These are phyloP conservation scores for Dryas iulia DNA, from an alignment of 1,140 invertebrate genomes.

Conservation along the genomic window DNA sequence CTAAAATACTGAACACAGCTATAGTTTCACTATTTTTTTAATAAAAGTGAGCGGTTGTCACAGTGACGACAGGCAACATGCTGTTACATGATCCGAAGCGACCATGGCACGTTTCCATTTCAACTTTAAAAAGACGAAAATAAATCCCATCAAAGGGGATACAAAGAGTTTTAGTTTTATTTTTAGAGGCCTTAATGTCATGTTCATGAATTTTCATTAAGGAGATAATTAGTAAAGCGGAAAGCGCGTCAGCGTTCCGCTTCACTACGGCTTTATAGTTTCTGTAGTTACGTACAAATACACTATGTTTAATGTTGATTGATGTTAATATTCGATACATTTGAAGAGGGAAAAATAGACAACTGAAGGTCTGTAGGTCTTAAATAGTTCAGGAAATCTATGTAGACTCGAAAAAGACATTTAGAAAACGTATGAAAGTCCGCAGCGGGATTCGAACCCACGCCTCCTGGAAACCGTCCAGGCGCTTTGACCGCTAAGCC, in stretches of 20 bases:
- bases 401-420: too few relatives aligned
- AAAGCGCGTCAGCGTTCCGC: slow-evolving; percentile 8
- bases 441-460: too few relatives aligned
- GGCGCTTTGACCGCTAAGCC: too few relatives aligned
- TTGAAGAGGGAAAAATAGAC: too few relatives aligned
- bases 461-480: too few relatives aligned
- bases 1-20: neutral
- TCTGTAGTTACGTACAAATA: neutral
- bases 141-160: slow-evolving; percentile 27
- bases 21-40: neutral
- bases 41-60: neutral
- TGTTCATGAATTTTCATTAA: slow-evolving; percentile 22
- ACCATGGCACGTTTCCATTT: neutral
- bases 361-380: too few relatives aligned
- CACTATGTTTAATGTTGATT: too few relatives aligned
- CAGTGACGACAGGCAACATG: slow-evolving; percentile 18
- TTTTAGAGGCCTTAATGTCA: slow-evolving; percentile 24
- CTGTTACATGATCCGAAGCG: slow-evolving; percentile 9
- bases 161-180: slow-evolving; percentile 12
- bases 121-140: slow-evolving; percentile 14
- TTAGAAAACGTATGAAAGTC: too few relatives aligned
- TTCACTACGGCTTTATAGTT: neutral
- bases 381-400: too few relatives aligned
- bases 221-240: slow-evolving; percentile 31
- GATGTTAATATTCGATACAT: too few relatives aligned